Percentiles rank a stretch among this genome's conserved stretches.
phyloP scores from a whole-genome alignment of 2,113 vertebrate species.

The Platysternon megacephalum region DNA sequence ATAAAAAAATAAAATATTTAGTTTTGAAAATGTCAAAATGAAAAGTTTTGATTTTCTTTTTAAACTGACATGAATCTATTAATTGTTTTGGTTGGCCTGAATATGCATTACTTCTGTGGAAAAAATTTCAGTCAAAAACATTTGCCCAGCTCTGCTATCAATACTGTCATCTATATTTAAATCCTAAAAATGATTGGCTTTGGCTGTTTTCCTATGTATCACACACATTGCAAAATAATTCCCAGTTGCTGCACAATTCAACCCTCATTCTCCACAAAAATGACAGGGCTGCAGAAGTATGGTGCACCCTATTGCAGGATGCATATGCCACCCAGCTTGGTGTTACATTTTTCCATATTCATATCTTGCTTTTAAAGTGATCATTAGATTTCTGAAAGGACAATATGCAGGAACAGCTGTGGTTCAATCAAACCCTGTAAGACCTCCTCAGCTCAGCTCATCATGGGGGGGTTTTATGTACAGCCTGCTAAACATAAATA shows the following conservation, averaged over 20 bases:
- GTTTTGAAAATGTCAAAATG: background rate
- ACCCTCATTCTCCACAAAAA: background rate
- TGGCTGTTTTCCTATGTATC: background rate
- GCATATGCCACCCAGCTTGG: background rate
- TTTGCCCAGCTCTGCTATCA: background rate
- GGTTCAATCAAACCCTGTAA: background rate
- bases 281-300: accelerated
- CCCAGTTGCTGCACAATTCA: background rate
- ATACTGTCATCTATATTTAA: background rate
- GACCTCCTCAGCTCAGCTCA: background rate
- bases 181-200: background rate
- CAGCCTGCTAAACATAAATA: background rate
- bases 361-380: background rate
- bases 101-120: background rate
- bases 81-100: background rate
- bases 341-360: background rate
- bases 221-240: background rate
- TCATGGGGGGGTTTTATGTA: background rate
- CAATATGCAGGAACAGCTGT: background rate
- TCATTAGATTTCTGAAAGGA: background rate
- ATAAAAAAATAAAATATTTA: background rate
- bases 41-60: background rate
- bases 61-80: background rate
- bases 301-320: background rate
- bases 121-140: background rate